Evolutionary conservation across 2,113 vertebrate species (phyloP).

Genomic region (Erpornis zantholeuca): DNA sequence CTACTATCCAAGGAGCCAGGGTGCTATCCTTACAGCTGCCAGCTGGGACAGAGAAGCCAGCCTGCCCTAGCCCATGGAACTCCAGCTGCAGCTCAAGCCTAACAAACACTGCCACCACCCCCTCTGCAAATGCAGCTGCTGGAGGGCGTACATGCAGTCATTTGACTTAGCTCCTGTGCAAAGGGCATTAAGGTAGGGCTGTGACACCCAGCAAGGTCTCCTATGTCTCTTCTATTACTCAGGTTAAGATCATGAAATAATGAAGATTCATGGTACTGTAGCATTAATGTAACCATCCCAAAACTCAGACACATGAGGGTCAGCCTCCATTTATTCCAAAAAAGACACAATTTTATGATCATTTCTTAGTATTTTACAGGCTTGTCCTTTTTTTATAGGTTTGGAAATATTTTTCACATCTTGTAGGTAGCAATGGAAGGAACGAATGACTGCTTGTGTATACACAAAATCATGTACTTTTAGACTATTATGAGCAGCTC

Average conservation of each 20-base stretch:
- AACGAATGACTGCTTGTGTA: not conserved
- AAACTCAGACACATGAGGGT: not conserved
- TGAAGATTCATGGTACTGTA: not conserved
- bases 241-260: not conserved
- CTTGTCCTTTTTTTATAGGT: not conserved
- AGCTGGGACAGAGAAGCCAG: not conserved
- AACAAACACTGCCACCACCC: not conserved
- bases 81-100: not conserved
- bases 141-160: not conserved
- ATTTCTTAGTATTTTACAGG: not conserved
- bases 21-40: not conserved
- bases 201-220: not conserved
- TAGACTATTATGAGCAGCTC: not conserved
- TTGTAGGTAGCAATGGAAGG: not conserved
- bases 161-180: not conserved
- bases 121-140: not conserved
- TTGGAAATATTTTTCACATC: not conserved
- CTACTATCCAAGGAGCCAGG: not conserved
- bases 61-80: not conserved
- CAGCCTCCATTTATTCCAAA: not conserved
- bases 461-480: not conserved
- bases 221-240: not conserved
- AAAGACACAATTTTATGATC: not conserved
- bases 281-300: not conserved
- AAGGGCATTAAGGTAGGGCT: not conserved